phyloP scores from a whole-genome alignment of 2,797 vertebrate genomes.

The Silurus aristotelis region DNA sequence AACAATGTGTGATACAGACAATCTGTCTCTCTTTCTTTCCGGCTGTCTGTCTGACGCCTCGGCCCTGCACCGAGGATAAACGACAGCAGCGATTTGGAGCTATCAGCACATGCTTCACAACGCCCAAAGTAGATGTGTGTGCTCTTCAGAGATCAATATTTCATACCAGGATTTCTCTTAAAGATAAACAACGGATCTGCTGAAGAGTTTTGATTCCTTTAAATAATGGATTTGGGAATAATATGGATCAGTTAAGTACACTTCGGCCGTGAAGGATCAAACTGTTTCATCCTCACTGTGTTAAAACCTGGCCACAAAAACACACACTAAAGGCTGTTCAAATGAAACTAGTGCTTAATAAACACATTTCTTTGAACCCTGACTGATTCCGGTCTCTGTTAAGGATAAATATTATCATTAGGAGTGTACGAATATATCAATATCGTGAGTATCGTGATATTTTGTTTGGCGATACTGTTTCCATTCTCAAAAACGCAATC shows the following conservation, averaged over 20 bases:
- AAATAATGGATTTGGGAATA: conserved; percentile 8
- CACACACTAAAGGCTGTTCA: neutral
- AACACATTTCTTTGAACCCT: neutral
- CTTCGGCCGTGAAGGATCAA: neutral
- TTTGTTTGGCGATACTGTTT: too few species aligned
- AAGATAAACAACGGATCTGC: neutral
- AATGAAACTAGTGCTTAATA: neutral
- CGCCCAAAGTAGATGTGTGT: conserved; percentile 1
- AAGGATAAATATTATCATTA: neutral
- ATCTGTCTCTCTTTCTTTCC: conserved; percentile 22
- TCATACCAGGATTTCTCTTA: conserved; percentile 11
- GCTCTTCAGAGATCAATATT: conserved; percentile 13
- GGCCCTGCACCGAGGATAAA: neutral
- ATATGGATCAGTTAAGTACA: neutral
- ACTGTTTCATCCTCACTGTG: neutral
- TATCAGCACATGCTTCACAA: neutral
- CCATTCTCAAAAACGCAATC: too few species aligned
- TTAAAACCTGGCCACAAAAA: neutral
- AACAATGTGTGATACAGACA: conserved; percentile 37
- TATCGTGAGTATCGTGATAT: too few species aligned
- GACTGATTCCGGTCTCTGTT: neutral
- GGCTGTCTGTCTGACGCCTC: conserved; percentile 24
- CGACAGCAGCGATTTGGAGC: neutral
- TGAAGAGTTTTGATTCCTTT: neutral
- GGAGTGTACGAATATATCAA: too few species aligned